Conservation (phyloP, 2,113 vertebrate species). For the Atractosteus spatula region DNA sequence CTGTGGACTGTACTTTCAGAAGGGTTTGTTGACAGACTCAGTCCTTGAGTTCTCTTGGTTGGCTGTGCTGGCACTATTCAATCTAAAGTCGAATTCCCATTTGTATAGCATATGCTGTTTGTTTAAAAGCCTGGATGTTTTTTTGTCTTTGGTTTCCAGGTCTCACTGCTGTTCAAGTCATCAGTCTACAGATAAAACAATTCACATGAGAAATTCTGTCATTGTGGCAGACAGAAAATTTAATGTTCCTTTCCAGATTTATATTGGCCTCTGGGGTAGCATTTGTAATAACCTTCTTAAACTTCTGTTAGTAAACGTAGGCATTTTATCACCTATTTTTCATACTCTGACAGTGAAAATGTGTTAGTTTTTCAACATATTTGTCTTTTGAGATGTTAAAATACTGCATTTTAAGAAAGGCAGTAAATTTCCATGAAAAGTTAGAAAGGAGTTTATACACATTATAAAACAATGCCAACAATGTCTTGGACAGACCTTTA, state of each 20-base stretch:
- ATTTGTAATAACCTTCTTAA: constrained; percentile 35
- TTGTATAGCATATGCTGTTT: constrained; percentile 73
- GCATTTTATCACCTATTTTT: constrained; percentile 14
- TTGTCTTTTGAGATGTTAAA: background rate
- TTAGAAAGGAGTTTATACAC: constrained; percentile 3
- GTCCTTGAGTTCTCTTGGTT: constrained; percentile 28
- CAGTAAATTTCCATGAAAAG: background rate
- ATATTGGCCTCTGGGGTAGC: constrained; percentile 34
- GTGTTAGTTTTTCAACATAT: background rate
- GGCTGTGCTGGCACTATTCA: constrained; percentile 54
- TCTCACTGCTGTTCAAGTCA: constrained; percentile 62
- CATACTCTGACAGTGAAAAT: constrained; percentile 27
- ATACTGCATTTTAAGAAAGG: background rate
- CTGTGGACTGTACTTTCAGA: constrained; percentile 41
- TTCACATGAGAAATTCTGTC: constrained; percentile 62
- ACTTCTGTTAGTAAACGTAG: constrained; percentile 31
- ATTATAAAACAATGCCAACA: no score
- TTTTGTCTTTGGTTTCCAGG: constrained; percentile 43
- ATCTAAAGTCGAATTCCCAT: constrained; percentile 62
- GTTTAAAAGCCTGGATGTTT: constrained; percentile 53
- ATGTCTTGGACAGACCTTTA: no score
- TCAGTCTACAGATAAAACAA: constrained; percentile 57
- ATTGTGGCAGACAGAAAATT: constrained; percentile 42
- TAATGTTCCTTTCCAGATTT: constrained; percentile 36
- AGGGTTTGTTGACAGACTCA: constrained; percentile 43